phyloP scores from a whole-genome alignment of 2,797 vertebrate genomes.

The Tokudaia tokunoshimensis region DNA sequence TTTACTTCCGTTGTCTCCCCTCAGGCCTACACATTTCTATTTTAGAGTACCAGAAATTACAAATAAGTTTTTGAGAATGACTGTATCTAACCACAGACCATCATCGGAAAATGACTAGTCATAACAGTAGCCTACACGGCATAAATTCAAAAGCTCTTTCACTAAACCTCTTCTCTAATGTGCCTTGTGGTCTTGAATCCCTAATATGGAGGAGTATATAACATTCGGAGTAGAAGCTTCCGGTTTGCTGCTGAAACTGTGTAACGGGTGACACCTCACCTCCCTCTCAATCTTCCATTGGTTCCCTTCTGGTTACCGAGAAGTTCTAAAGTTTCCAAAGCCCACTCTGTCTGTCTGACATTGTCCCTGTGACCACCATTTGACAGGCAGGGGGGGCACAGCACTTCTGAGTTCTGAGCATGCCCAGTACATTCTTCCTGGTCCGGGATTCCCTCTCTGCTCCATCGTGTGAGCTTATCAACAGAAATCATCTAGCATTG shows the following conservation, averaged over 20 bases:
- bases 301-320: constrained; percentile 2
- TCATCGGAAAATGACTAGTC: constrained; percentile 41
- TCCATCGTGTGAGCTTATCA: not conserved
- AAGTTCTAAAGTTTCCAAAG: constrained; percentile 31
- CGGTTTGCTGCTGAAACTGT: not conserved
- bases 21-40: constrained; percentile 35
- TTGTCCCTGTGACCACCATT: not conserved
- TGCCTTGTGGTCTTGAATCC: not conserved
- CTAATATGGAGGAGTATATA: not conserved
- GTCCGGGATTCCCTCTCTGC: not conserved
- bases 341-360: not conserved
- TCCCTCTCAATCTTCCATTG: not conserved
- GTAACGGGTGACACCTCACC: not conserved
- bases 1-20: constrained; percentile 12
- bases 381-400: not conserved
- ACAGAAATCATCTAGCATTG: not conserved
- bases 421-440: not conserved
- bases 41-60: constrained; percentile 46
- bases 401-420: not conserved
- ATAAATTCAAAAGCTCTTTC: constrained; percentile 34
- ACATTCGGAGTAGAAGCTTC: not conserved
- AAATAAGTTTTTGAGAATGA: constrained; percentile 62
- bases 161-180: not conserved
- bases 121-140: not conserved
- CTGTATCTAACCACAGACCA: constrained; percentile 51